Evolutionary conservation across 2,113 vertebrate species (phyloP), one percentile per base, ranked within the genome.

Genomic region (Mustela nigripes): DNA sequence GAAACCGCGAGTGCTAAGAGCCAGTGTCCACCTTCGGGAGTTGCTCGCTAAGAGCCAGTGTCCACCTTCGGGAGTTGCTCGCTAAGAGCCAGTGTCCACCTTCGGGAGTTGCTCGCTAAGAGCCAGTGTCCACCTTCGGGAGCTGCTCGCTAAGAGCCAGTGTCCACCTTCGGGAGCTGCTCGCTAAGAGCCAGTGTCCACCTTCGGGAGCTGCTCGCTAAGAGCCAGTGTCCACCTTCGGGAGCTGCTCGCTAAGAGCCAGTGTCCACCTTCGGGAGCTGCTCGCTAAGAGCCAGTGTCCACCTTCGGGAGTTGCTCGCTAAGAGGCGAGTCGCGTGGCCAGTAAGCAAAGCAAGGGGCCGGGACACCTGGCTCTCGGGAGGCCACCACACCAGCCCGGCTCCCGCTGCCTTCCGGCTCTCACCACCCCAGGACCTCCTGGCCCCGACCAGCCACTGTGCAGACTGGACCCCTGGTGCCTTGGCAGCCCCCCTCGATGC

Each of bases 1-100:
- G 33, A 83, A 89, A 62, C 15, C 7, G 18, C 26, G 50, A 11
- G 26, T 18, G 18, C 92, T 48, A 62, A 69, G 86, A 26, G 5
- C 42, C 26, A 39, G 2, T 4, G 39, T 21, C 7, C 24, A 15
- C 74, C 16, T 7, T 7, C 0, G 12, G 63, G 0, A 36, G 21
- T 7, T 2, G 42, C 42, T 42, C 22, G 18, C 92, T 48, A 62
- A 69, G 86, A 26, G 31, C 36, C 36, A 36, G 36, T 36, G 36
- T 36, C 36, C 36, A 36, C 74, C 16, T 7, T 7, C 0, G 12
- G 63, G 0, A 36, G 16, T 7, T 2, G 42, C 42, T 42, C 22
- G 18, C 92, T 48, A 62, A 69, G 86, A 26, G 31, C 36, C 36
- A 36, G 36, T 36, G 36, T 36, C 36, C 36, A 36, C 36, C 36